Base-by-base conservation (phyloP, 2,888 invertebrate genomes). In the Crematogaster levior region DNA sequence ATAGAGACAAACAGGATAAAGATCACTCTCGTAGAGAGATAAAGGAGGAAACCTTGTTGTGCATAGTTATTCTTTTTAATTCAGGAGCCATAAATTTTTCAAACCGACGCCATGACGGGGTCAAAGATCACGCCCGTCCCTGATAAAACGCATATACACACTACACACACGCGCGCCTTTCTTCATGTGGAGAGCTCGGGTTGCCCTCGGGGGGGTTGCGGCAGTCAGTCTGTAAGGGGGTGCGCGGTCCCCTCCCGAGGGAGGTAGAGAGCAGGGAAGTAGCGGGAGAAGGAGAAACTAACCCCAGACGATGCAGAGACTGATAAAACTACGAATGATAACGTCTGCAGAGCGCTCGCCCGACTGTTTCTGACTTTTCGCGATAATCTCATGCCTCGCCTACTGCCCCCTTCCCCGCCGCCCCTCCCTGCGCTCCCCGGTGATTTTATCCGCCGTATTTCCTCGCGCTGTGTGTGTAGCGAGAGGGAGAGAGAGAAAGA, bases 301-400 rank as follows among this genome's bases (percentile, higher is more conserved):
- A 85, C 88, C 90, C 90, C 91, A 91, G 92, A 92, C 92, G 92
- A 92, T 92, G 89, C 89, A 84, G 85, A 85, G 86, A 80, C 88
- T 85, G 92, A 92, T 90, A 90, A 88, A 87, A 86, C 88, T 89
- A 84, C 89, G 88, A 85, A 87, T 85, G 92, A 92, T 92, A 91
- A 86, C 91, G 87, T 79, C 83, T 63, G 68, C 82, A 68, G 60
- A 72, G 58, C 84, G 77, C 65, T 53, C 63, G 77, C 81, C 84
- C 88, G 85, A 90, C 90, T 89, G 86, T 88, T 91, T 90, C 91
- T 88, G 87, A 91, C 88, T 91, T 88, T 88, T 85, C 90, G 88
- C 87, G 88, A 89, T 85, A 87, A 88, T 89, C 89, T 83, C 74
- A 70, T 73, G 87, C 79, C 82, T 87, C 85, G 81, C 86, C 70